phyloP scores from a whole-genome alignment of 2,113 vertebrate genomes.

The Neolamprologus sp. region DNA sequence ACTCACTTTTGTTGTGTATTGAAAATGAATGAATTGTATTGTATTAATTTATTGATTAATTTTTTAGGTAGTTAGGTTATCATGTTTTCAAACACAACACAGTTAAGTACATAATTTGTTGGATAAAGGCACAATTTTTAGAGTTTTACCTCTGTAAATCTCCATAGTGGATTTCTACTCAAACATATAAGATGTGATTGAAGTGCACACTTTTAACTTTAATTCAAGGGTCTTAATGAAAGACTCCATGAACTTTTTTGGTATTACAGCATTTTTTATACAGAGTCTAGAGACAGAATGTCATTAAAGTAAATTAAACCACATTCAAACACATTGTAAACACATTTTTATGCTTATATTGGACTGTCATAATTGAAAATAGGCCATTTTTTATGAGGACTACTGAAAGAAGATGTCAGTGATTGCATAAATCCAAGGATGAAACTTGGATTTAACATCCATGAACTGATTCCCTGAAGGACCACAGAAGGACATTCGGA shows the following conservation, averaged over 20 bases:
- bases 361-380: neutral
- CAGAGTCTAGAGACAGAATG: neutral
- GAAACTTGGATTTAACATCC: neutral
- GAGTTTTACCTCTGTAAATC: neutral
- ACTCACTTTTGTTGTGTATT: neutral
- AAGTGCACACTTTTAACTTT: neutral
- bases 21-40: neutral
- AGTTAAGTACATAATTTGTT: neutral
- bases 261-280: neutral
- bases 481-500: neutral
- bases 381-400: neutral
- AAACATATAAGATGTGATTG: neutral
- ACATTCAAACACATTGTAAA: neutral
- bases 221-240: neutral
- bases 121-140: neutral
- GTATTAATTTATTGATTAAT: accelerated
- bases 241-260: neutral
- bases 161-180: neutral
- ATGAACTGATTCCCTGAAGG: neutral
- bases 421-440: neutral
- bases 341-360: neutral
- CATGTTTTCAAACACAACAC: neutral
- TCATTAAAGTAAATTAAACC: neutral
- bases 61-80: neutral
- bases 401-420: neutral